Conservation (phyloP, 1,140 invertebrate genomes). For the Heliothis virescens region DNA sequence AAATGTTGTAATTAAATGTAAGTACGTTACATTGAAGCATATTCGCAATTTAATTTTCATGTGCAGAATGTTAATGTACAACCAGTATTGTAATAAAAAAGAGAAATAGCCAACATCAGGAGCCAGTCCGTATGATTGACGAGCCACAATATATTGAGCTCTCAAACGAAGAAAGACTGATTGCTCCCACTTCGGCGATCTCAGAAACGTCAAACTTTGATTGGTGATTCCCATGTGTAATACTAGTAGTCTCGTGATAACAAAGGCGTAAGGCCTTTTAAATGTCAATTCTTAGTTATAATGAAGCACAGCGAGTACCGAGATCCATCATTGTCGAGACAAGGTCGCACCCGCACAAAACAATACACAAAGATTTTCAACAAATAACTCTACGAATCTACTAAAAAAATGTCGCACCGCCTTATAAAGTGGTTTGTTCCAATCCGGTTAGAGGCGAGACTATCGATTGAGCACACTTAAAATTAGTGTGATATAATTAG, state of each 20-base stretch:
- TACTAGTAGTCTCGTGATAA: constrained; percentile 79
- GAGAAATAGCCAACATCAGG: constrained; percentile 68
- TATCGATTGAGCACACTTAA: constrained; percentile 74
- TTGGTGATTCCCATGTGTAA: constrained; percentile 86
- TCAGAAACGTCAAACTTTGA: constrained; percentile 82
- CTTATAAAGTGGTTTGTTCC: constrained; percentile 36
- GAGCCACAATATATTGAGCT: constrained; percentile 69
- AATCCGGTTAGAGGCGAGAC: constrained; percentile 62
- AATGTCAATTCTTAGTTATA: constrained; percentile 65
- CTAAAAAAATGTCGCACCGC: constrained; percentile 50
- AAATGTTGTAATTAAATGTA: constrained; percentile 6
- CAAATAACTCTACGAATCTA: constrained; percentile 56
- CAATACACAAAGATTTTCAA: constrained; percentile 63
- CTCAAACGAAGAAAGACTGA: constrained; percentile 74
- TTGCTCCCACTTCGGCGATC: constrained; percentile 72
- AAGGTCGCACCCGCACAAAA: constrained; percentile 67
- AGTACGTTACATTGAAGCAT: too few species aligned
- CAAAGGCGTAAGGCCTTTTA: constrained; percentile 66
- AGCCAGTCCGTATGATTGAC: constrained; percentile 71
- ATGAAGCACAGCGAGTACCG: constrained; percentile 62
- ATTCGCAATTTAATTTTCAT: neutral
- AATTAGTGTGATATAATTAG: constrained; percentile 81
- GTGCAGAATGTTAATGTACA: constrained; percentile 76
- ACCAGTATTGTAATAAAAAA: constrained; percentile 76
- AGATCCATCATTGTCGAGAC: constrained; percentile 77